Evolutionary conservation across 2,113 vertebrate species (phyloP), one percentile per base, ranked within the genome.

Genomic region (Otolemur garnettii): DNA sequence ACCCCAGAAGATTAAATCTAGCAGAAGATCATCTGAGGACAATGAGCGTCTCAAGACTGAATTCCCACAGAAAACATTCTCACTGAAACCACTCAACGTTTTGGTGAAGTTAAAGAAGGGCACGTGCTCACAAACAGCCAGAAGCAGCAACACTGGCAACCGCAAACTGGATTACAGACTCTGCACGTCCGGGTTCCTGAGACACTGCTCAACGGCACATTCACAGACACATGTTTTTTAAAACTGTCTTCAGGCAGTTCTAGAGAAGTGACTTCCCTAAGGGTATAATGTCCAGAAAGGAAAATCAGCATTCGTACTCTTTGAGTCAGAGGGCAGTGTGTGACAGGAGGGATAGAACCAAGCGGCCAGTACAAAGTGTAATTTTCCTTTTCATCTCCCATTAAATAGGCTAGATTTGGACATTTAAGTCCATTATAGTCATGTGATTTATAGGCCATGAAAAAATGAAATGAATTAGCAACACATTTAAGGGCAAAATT

Each of bases 1-100:
- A 74, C 90, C 66, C 80, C 91, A 84, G 80, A 77, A 93, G 82
- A 92, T 74, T 50, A 83, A 45, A 78, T 75, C 69, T 30, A 45
- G 84, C 50, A 80, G 72, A 93, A 92, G 96, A 96, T 91, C 96
- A 97, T 93, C 35, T 91, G 38, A 96, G 97, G 96, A 97, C 94
- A 97, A 90, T 15, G 3, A 80, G 69, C 90, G 33, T 77, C 88
- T 80, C 38, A 82, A 86, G 91, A 71, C 69, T 22, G 38, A 96
- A 94, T 94, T 97, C 94, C 94, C 96, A 87, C 82, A 91, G 95
- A 94, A 97, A 94, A 80, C 38, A 66, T 35, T 82, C 96, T 89
- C 78, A 42, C 15, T 35, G 78, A 96, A 96, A 72, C 92, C 83
- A 97, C 90, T 57, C 72, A 77, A 38, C 84, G 66, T 78, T 93